phyloP scores from a whole-genome alignment of 2,113 vertebrate genomes.

The Peromyscus maniculatus region DNA sequence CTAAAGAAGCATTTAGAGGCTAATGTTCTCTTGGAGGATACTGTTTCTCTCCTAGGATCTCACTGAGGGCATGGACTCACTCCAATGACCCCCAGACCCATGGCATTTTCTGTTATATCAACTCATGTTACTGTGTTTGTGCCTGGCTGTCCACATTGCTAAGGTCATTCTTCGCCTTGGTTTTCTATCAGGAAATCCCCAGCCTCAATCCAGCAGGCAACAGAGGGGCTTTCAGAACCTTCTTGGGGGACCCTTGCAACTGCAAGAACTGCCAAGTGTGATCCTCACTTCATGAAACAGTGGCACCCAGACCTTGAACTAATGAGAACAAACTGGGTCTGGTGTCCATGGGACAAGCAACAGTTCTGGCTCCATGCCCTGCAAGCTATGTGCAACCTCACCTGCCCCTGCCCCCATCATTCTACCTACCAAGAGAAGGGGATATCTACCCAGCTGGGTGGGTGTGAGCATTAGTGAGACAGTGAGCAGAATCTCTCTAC shows the following conservation, averaged over 20 bases:
- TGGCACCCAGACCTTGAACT: not conserved
- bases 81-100: not conserved
- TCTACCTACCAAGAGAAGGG: not conserved
- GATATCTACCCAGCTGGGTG: not conserved
- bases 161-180: not conserved
- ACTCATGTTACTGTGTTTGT: not conserved
- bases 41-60: not conserved
- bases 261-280: not conserved
- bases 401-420: not conserved
- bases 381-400: not conserved
- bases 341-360: accelerated
- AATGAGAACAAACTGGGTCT: not conserved
- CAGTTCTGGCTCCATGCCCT: not conserved
- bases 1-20: not conserved
- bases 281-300: not conserved
- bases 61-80: not conserved
- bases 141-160: not conserved
- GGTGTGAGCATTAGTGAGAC: not conserved
- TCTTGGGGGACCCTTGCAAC: not conserved
- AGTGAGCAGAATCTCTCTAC: accelerated
- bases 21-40: not conserved
- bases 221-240: not conserved
- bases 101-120: not conserved
- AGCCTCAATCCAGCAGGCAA: not conserved
- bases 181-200: not conserved